Evolutionary conservation across 37 sponge, comb jelly and placozoan genomes (phyloP).

Genomic region (Eunapius fragilis): DNA sequence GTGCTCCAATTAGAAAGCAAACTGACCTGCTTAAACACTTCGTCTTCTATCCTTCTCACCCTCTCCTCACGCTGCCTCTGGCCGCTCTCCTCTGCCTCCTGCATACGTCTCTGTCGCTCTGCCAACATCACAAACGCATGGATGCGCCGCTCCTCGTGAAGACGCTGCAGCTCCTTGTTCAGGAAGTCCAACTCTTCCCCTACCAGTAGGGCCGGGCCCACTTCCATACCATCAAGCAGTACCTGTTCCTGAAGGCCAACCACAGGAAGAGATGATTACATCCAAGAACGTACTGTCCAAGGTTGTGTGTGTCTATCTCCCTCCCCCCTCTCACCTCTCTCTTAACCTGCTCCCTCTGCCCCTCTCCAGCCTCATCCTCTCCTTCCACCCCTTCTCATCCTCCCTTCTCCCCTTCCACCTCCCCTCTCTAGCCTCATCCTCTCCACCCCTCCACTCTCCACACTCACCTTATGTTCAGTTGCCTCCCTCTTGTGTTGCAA

Average conservation of each 20-base stretch:
- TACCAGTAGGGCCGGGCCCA: slow-evolving; percentile 59
- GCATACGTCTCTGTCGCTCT: slow-evolving; percentile 86
- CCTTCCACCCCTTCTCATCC: neutral
- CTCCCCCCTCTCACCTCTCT: no score
- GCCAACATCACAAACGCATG: slow-evolving; percentile 94
- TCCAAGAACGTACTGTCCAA: no score
- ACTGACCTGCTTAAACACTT: slow-evolving; percentile 92
- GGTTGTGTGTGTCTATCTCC: no score
- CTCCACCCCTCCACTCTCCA: neutral
- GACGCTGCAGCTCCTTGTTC: slow-evolving; percentile 88
- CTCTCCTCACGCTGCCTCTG: slow-evolving; percentile 92
- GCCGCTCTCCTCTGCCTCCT: slow-evolving; percentile 99
- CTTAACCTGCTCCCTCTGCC: no score
- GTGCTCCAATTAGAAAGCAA: neutral
- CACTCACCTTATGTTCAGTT: slow-evolving; percentile 34
- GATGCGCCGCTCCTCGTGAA: slow-evolving; percentile 92
- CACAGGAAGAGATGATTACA: neutral
- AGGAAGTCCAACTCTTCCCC: slow-evolving; percentile 92
- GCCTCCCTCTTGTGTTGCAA: slow-evolving; percentile 13
- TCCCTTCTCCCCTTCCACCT: neutral
- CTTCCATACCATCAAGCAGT: slow-evolving; percentile 61
- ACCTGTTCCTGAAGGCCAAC: slow-evolving; percentile 36
- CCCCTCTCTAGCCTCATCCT: neutral
- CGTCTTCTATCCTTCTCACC: slow-evolving; percentile 86
- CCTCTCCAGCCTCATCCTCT: neutral